Evolutionary conservation across 2,888 invertebrate genomes (phyloP), one percentile per base, ranked within the genome.

Genomic region (Megalurothrips usitatus): DNA sequence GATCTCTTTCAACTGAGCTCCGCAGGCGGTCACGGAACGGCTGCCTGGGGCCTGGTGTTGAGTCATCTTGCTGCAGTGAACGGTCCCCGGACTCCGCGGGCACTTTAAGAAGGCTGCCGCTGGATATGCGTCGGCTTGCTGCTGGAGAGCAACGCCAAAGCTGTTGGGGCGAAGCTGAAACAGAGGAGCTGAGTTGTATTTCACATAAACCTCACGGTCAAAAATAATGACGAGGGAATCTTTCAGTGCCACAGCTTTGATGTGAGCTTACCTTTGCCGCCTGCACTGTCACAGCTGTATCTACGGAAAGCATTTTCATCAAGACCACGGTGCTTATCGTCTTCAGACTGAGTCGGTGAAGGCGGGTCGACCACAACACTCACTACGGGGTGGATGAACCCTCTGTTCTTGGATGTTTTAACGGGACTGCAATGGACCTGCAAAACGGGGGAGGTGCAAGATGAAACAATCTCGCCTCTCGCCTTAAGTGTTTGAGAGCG

Each of bases 51-150:
- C 68, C 68, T 26, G 68, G 68, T 1, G 68, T 75, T 1, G 68
- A 75, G 26, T 75, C 68, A 26, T 75, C 68, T 26, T 75, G 68
- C 23, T n/a, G 23, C 1, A 75, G 68, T 23, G 68, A 75, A 8
- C 68, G 34, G 26, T 81, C 81, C 6, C 92, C 92, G 86, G 68
- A 75, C 26, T 75, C 68, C 2, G 68, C 68, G 10, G 68, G 68
- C 12, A 75, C 68, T 23, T 94, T 96, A 85, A 96, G 91, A 83
- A 96, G 92, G 85, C 96, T 96, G 82, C 96, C 96, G 87, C 96
- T 96, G 83, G 96, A 96, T 86, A 97, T 96, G 84, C 97, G 89
- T 83, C 97, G 91, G 11, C 96, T 95, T 14, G 96, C 95, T 81
- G 95, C 94, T 8, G 95, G 94, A 1, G 95, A 94, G 85, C 92